phyloP scores from a whole-genome alignment of 2,888 invertebrate genomes.

The Dicyrtoma fusca region DNA sequence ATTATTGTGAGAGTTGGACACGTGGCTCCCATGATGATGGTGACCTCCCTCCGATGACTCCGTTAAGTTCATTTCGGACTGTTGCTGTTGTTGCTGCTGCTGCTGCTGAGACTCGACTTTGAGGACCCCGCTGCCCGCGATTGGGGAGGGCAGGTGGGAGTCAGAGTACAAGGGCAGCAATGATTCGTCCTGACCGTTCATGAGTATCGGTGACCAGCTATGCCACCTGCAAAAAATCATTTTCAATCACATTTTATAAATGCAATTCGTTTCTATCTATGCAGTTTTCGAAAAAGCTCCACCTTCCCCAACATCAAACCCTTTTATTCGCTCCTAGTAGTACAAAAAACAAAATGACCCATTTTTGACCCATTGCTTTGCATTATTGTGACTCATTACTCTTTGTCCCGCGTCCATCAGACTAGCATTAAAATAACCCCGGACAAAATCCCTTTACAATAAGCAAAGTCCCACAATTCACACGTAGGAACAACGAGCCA shows the following conservation, averaged over 20 bases:
- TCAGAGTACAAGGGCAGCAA: slow-evolving; percentile 37
- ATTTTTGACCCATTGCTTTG: too few relatives aligned
- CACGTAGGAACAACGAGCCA: too few relatives aligned
- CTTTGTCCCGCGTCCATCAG: too few relatives aligned
- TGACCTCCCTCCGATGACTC: slow-evolving; percentile 6
- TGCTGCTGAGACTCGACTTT: slow-evolving; percentile 25
- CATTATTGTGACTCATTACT: too few relatives aligned
- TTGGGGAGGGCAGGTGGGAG: slow-evolving; percentile 31
- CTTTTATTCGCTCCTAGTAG: too few relatives aligned
- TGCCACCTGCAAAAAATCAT: slow-evolving; percentile 47
- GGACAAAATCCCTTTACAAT: too few relatives aligned
- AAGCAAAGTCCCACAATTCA: too few relatives aligned
- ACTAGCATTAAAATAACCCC: too few relatives aligned
- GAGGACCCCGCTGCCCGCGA: not conserved
- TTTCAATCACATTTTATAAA: not conserved
- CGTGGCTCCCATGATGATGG: slow-evolving; percentile 53
- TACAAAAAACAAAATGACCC: slow-evolving; percentile 7
- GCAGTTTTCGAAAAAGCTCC: too few relatives aligned
- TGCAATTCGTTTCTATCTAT: too few relatives aligned
- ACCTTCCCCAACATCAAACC: too few relatives aligned
- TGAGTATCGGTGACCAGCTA: slow-evolving; percentile 56
- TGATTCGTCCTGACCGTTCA: slow-evolving; percentile 59
- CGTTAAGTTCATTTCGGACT: slow-evolving; percentile 13
- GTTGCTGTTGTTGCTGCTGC: slow-evolving; percentile 27
- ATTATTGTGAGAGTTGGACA: slow-evolving; percentile 38